A percentile compares a stretch with the other conserved stretches of the same genome.
Conservation (phyloP, 2,888 invertebrate genomes). For the Odontocolon sp. region DNA sequence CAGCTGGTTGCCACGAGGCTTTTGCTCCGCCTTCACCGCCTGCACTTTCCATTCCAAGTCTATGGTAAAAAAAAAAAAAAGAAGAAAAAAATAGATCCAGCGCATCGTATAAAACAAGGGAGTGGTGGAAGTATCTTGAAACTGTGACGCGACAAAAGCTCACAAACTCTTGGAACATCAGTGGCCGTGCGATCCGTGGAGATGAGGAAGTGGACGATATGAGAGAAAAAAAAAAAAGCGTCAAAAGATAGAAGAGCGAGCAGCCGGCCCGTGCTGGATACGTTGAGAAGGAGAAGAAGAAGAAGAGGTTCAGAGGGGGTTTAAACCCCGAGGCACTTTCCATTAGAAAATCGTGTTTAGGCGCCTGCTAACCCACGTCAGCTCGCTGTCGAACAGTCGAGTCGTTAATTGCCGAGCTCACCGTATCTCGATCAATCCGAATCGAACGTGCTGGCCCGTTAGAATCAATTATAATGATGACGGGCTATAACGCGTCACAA, state of each 20-base stretch:
- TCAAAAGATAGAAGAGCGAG: constrained; percentile 15
- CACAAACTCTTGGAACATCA: constrained; percentile 22
- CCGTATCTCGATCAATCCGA: constrained; percentile 74
- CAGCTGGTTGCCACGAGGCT: constrained; percentile 50
- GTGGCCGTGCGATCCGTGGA: neutral
- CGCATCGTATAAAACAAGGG: constrained; percentile 53
- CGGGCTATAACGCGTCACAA: constrained; percentile 69
- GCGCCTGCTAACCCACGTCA: constrained; percentile 55
- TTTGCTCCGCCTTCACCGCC: constrained; percentile 48
- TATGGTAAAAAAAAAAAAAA: constrained; percentile 12
- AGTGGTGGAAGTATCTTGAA: constrained; percentile 51
- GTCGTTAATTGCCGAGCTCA: constrained; percentile 51
- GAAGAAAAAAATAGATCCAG: constrained; percentile 43
- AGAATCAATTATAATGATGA: constrained; percentile 77
- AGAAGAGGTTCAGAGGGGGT: constrained; percentile 15
- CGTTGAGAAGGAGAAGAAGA: constrained; percentile 48
- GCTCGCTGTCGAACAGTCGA: constrained; percentile 45
- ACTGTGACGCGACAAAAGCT: constrained; percentile 48
- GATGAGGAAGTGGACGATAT: constrained; percentile 33
- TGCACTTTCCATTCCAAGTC: constrained; percentile 57
- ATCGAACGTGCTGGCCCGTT: constrained; percentile 64
- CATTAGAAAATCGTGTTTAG: constrained; percentile 57
- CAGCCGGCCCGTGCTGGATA: neutral
- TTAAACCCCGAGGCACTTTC: constrained; percentile 49
- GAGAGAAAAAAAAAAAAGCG: constrained; percentile 48